phyloP scores from a whole-genome alignment of 2,113 vertebrate genomes.

The Casuarius casuarius region DNA sequence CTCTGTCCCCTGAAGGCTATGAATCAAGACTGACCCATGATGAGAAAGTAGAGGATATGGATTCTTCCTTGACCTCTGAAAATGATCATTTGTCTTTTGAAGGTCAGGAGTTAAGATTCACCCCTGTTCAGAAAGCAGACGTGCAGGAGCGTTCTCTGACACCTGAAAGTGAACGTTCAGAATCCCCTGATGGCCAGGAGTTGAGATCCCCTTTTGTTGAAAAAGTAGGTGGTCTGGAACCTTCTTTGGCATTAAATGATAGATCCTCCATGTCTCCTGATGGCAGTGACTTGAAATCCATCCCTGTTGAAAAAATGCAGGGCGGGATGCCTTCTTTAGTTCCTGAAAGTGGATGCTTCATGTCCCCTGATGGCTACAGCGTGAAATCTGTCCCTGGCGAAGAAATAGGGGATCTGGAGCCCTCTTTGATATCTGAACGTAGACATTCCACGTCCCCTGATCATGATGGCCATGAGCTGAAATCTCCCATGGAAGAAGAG shows the following conservation, averaged over 20 bases:
- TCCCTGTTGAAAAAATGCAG: conserved; percentile 12
- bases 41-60: conserved; percentile 63
- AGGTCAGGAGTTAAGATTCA: conserved; percentile 52
- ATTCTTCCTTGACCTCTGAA: conserved; percentile 8
- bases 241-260: conserved; percentile 48
- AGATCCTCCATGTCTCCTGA: conserved; percentile 72
- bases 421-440: not conserved
- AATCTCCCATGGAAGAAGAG: conserved; percentile 51
- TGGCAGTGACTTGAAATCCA: conserved; percentile 71
- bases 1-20: conserved; percentile 67
- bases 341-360: conserved; percentile 12
- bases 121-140: not conserved
- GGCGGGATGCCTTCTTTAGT: conserved; percentile 14
- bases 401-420: conserved; percentile 35
- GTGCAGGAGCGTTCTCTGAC: conserved; percentile 43
- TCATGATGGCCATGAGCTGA: conserved; percentile 19
- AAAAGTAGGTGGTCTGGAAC: not conserved
- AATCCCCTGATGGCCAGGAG: conserved; percentile 60
- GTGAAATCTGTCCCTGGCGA: conserved; percentile 38
- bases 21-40: conserved; percentile 79
- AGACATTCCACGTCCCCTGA: conserved; percentile 34
- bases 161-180: conserved; percentile 67
- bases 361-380: conserved; percentile 64
- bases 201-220: not conserved
- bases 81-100: not conserved